Percentiles rank a stretch among this genome's conserved stretches.
phyloP scores from a whole-genome alignment of 2,797 vertebrate genomes.

The Rachycentron canadum region DNA sequence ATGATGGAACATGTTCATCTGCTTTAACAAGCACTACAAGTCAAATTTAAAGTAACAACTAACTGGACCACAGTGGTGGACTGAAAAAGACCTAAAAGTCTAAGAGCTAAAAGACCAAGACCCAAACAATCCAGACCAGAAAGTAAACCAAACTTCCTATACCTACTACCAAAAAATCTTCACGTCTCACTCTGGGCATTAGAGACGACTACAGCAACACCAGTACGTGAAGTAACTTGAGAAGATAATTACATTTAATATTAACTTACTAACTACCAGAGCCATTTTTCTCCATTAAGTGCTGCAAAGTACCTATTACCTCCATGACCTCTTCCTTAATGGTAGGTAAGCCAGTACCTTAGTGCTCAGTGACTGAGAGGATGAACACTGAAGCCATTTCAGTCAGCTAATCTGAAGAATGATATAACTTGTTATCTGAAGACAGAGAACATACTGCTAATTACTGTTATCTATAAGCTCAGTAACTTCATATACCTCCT shows the following conservation, averaged over 20 bases:
- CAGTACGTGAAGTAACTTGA: constrained; percentile 31
- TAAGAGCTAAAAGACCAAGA: not conserved
- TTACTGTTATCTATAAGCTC: not conserved
- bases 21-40: not conserved
- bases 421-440: not conserved
- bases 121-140: not conserved
- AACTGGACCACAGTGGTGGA: not conserved
- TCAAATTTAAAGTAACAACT: not conserved
- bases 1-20: constrained; percentile 13
- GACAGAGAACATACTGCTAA: not conserved
- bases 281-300: constrained; percentile 69
- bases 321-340: constrained; percentile 57
- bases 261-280: constrained; percentile 42
- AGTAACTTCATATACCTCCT: not conserved
- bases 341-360: constrained; percentile 47
- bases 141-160: not conserved
- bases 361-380: constrained; percentile 32
- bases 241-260: constrained; percentile 62
- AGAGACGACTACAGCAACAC: not conserved
- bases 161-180: constrained; percentile 11
- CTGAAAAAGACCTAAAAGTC: not conserved
- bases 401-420: not conserved
- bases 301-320: constrained; percentile 61
- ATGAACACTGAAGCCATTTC: constrained; percentile 24
- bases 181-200: constrained; percentile 5